phyloP scores from a whole-genome alignment of 2,113 vertebrate species.

The Opisthocomus hoazin region DNA sequence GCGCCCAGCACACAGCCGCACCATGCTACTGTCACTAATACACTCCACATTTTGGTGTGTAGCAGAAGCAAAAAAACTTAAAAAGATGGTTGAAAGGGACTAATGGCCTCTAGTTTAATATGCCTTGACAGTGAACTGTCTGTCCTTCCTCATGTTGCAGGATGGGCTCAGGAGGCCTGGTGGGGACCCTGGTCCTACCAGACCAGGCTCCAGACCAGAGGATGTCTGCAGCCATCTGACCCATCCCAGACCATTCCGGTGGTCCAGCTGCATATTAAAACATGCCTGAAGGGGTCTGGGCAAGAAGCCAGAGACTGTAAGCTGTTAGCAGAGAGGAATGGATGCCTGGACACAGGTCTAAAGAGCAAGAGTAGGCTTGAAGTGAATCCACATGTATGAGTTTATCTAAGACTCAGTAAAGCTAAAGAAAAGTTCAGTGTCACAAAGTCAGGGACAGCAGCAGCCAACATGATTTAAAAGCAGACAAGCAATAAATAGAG shows the following conservation, averaged over 20 bases:
- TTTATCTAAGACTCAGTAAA: conserved; percentile 13
- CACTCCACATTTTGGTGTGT: not conserved
- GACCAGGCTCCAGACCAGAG: not conserved
- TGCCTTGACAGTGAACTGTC: not conserved
- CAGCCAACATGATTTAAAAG: conserved; percentile 11
- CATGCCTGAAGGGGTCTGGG: not conserved
- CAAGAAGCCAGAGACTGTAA: not conserved
- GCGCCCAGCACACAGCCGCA: not conserved
- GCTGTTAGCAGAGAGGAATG: not conserved
- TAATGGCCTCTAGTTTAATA: not conserved
- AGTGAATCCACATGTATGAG: not conserved
- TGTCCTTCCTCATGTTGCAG: not conserved
- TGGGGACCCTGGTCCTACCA: not conserved
- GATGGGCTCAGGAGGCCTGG: not conserved
- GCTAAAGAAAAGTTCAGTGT: not conserved
- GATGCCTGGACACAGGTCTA: not conserved
- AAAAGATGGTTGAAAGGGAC: not conserved
- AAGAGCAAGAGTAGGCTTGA: not conserved
- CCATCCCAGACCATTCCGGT: not conserved
- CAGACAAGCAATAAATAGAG: conserved; percentile 19
- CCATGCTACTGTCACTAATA: not conserved
- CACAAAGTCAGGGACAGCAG: not conserved
- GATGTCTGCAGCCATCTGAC: not conserved
- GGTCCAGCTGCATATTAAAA: not conserved
- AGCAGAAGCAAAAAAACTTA: not conserved